Conservation (phyloP, 2,888 invertebrate species). For the Ceramica pisi region DNA sequence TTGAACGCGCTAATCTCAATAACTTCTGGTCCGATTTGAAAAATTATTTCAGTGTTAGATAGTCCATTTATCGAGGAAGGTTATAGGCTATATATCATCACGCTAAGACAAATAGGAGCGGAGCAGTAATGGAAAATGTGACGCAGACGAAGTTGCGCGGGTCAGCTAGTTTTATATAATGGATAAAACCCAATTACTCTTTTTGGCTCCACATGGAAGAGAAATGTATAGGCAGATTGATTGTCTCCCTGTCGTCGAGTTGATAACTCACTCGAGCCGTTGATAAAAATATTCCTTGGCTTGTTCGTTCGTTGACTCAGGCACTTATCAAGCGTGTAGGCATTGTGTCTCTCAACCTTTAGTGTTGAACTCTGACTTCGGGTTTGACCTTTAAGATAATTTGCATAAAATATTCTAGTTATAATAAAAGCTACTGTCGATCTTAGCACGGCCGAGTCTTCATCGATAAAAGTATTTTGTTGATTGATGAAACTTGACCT, state of each 20-base stretch:
- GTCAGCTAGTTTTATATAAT: too few species aligned
- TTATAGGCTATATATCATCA: too few species aligned
- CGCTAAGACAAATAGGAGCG: too few species aligned
- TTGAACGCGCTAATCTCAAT: too few species aligned
- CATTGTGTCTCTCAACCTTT: constrained; percentile 10
- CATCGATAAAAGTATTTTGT: not conserved
- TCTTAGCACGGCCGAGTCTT: not conserved
- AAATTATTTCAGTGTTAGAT: too few species aligned
- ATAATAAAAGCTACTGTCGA: not conserved
- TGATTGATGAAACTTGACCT: not conserved
- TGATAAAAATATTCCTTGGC: constrained; percentile 13
- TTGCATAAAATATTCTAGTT: constrained; percentile 3
- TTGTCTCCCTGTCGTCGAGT: not conserved
- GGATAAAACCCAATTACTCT: too few species aligned
- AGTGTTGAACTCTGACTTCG: constrained; percentile 16
- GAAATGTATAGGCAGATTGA: too few species aligned
- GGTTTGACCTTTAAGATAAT: constrained; percentile 26
- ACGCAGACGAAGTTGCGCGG: too few species aligned
- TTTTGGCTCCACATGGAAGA: too few species aligned
- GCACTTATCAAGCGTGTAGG: constrained; percentile 19
- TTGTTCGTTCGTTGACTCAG: constrained; percentile 22
- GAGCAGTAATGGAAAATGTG: too few species aligned
- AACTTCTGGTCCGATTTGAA: too few species aligned
- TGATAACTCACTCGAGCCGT: not conserved
- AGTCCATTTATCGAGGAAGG: too few species aligned